Evolutionary conservation across 2,113 vertebrate species (phyloP).

Genomic region (Helogale parvula): DNA sequence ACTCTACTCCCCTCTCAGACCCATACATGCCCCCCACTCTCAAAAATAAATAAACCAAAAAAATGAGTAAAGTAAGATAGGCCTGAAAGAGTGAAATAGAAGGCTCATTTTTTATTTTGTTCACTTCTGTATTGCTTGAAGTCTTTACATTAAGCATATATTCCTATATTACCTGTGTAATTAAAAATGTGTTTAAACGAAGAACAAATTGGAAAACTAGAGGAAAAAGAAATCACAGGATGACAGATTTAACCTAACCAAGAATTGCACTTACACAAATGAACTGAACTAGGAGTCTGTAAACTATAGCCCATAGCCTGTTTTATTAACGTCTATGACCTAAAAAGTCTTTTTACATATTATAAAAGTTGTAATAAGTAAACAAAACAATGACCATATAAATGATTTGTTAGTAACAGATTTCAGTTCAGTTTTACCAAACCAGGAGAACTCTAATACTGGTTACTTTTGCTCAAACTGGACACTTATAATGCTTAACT

Average conservation of each 20-base stretch:
- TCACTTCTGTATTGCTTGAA: neutral
- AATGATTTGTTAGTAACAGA: neutral
- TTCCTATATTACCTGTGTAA: neutral
- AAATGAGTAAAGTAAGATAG: neutral
- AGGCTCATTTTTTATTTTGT: neutral
- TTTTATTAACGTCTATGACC: neutral
- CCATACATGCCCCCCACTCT: too few species aligned
- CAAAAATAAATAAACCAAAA: too few species aligned
- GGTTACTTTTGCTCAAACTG: neutral
- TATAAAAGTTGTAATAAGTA: neutral
- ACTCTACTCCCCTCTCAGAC: too few species aligned
- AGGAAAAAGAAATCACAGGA: neutral
- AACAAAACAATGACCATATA: neutral
- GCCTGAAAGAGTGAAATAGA: neutral
- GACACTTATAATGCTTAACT: neutral
- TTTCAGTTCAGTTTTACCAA: slow-evolving; percentile 7
- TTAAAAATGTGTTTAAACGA: neutral
- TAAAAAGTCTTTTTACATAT: neutral
- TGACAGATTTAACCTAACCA: slow-evolving; percentile 24
- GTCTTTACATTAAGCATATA: slow-evolving; percentile 18
- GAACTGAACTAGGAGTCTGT: neutral
- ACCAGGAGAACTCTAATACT: neutral
- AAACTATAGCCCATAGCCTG: neutral
- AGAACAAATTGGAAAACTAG: neutral
- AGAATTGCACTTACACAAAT: neutral